Percentiles rank a stretch among this genome's conserved stretches.
Conservation (phyloP, 1,140 invertebrate genomes). For the Meloidogyne chitwoodi region DNA sequence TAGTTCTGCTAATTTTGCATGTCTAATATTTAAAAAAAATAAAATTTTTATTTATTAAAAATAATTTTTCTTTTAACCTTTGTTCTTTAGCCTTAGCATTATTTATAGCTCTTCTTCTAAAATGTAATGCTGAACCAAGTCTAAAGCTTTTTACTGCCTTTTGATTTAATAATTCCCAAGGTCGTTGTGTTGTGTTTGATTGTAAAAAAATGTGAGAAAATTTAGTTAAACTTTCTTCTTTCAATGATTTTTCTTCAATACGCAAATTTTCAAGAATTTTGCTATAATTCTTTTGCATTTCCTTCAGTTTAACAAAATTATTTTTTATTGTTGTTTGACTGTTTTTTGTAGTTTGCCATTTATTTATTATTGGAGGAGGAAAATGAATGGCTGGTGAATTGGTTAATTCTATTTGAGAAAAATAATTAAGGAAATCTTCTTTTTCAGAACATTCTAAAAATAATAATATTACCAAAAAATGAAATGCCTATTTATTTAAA, state of each 20-base stretch:
- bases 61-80: conserved; percentile 25
- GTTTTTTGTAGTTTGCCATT: neutral
- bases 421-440: conserved; percentile 69
- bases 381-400: conserved; percentile 81
- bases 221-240: neutral
- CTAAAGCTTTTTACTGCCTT: conserved; percentile 24
- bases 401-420: conserved; percentile 74
- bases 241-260: neutral
- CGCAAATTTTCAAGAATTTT: conserved; percentile 11
- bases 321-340: neutral
- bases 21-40: neutral
- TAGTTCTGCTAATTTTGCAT: neutral
- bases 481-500: too few species aligned
- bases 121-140: conserved; percentile 25
- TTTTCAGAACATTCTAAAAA: neutral
- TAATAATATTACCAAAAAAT: too few species aligned
- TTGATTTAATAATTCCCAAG: conserved; percentile 13
- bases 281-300: conserved; percentile 1
- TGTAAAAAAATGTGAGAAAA: conserved; percentile 13
- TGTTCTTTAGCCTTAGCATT: conserved; percentile 29
- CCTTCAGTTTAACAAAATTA: conserved; percentile 4
- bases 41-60: neutral
- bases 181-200: conserved; percentile 3
- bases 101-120: conserved; percentile 19
- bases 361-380: conserved; percentile 72